Evolutionary conservation across 2,888 invertebrate species (phyloP).

Genomic region (Ctena decussata): DNA sequence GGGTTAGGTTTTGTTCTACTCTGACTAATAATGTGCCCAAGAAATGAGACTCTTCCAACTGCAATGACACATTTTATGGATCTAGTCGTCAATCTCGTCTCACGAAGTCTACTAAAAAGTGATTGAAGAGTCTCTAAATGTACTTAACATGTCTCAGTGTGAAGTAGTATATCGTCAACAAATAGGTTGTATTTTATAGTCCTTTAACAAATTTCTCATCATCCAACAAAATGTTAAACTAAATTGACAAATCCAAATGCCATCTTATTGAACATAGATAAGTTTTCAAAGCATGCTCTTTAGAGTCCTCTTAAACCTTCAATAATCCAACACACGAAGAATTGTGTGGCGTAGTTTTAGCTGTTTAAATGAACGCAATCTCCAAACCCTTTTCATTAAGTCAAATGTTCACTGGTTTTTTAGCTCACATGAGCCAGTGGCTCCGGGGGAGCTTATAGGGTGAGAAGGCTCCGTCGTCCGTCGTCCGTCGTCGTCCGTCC

Average conservation of each 20-base stretch:
- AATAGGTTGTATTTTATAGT: not conserved
- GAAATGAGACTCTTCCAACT: not conserved
- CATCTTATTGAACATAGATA: not conserved
- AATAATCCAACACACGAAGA: constrained; percentile 51
- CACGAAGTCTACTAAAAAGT: not conserved
- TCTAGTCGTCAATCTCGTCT: not conserved
- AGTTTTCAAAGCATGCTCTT: constrained; percentile 44
- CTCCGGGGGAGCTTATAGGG: too few relatives aligned
- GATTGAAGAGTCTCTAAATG: not conserved
- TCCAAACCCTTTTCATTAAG: constrained; percentile 45
- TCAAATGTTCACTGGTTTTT: constrained; percentile 63
- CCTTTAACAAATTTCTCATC: not conserved
- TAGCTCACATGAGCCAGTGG: too few relatives aligned
- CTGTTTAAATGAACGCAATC: constrained; percentile 47
- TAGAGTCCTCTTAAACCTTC: constrained; percentile 63
- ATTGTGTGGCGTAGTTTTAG: constrained; percentile 20
- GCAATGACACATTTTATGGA: not conserved
- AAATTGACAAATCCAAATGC: not conserved
- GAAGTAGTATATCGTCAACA: constrained; percentile 1
- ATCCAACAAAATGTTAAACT: not conserved
- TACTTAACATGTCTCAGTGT: not conserved
- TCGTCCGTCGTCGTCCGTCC: too few relatives aligned
- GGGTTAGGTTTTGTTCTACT: not conserved
- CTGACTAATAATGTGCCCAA: not conserved
- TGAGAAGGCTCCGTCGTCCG: too few relatives aligned